Conservation (phyloP, 2,888 invertebrate species). For the Chloroclysta siterata region DNA sequence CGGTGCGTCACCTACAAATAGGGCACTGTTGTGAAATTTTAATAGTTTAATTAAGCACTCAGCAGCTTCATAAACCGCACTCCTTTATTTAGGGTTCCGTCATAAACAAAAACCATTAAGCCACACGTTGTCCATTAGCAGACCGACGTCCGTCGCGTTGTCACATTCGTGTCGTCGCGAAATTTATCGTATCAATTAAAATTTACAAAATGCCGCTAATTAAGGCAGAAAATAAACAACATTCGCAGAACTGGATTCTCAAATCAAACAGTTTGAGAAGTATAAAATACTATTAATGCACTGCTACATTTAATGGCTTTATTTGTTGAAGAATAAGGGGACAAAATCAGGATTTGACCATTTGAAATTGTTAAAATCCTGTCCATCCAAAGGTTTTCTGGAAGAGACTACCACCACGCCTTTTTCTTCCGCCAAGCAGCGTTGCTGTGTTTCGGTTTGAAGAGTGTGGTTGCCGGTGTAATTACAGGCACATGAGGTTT, state of each 20-base stretch:
- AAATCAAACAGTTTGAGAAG: too few relatives aligned
- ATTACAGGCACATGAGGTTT: too few relatives aligned
- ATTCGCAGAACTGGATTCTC: slow-evolving; percentile 29
- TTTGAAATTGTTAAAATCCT: too few relatives aligned
- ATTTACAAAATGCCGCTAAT: slow-evolving; percentile 41
- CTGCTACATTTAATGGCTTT: background rate
- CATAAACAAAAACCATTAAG: slow-evolving; percentile 32
- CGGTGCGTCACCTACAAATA: background rate
- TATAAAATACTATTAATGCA: background rate
- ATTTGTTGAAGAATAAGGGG: background rate
- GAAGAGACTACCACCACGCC: too few relatives aligned
- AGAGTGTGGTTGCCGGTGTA: too few relatives aligned
- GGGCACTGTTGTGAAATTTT: background rate
- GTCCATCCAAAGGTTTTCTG: too few relatives aligned
- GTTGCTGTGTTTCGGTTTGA: too few relatives aligned
- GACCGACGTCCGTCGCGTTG: slow-evolving; percentile 21
- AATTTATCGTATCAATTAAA: slow-evolving; percentile 44
- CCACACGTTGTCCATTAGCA: slow-evolving; percentile 36
- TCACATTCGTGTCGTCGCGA: slow-evolving; percentile 35
- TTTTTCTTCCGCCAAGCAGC: too few relatives aligned
- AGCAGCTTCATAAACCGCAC: slow-evolving; percentile 3
- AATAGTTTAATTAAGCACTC: slow-evolving; percentile 5
- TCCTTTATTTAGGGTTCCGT: slow-evolving; percentile 18
- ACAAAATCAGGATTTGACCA: too few relatives aligned
- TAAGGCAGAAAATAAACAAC: slow-evolving; percentile 32